phyloP scores from a whole-genome alignment of 2,888 invertebrate genomes.

The Drosophila colorata region DNA sequence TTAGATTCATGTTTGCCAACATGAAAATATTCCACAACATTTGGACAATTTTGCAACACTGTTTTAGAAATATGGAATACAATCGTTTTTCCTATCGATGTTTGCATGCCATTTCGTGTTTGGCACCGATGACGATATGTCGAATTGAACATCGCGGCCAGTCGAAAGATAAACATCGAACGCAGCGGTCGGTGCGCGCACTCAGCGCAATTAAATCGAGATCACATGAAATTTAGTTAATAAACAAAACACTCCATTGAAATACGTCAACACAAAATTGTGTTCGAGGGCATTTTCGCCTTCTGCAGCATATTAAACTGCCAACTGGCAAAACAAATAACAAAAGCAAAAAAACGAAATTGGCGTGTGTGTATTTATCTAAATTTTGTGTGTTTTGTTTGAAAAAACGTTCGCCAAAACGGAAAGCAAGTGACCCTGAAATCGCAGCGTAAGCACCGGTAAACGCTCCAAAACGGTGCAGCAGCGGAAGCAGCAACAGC shows the following conservation, averaged over 20 bases:
- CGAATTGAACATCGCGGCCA: conserved; percentile 52
- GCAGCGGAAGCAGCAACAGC: conserved; percentile 34
- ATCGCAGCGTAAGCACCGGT: conserved; percentile 23
- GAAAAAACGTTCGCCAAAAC: conserved; percentile 20
- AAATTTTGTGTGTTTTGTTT: conserved; percentile 18
- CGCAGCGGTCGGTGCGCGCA: conserved; percentile 47
- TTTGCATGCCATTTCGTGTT: conserved; percentile 40
- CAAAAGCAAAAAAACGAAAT: conserved; percentile 24
- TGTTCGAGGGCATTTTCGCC: conserved; percentile 28
- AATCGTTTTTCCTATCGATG: conserved; percentile 33
- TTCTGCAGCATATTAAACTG: conserved; percentile 36
- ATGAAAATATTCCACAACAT: conserved; percentile 19
- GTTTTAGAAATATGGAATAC: neutral
- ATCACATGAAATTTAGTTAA: conserved; percentile 34
- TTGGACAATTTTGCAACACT: conserved; percentile 18
- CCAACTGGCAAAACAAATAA: conserved; percentile 12
- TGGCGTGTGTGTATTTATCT: conserved; percentile 8
- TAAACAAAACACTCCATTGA: conserved; percentile 56
- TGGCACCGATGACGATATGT: conserved; percentile 30
- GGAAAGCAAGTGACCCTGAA: conserved; percentile 31
- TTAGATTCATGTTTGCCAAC: neutral
- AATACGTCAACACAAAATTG: conserved; percentile 63
- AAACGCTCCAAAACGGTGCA: conserved; percentile 28
- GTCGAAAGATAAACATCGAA: conserved; percentile 43
- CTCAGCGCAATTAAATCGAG: conserved; percentile 32